Evolutionary conservation across 37 sponge, comb jelly and placozoan species (phyloP), one percentile per base, ranked within the genome.

Genomic region (Beroe ovata): DNA sequence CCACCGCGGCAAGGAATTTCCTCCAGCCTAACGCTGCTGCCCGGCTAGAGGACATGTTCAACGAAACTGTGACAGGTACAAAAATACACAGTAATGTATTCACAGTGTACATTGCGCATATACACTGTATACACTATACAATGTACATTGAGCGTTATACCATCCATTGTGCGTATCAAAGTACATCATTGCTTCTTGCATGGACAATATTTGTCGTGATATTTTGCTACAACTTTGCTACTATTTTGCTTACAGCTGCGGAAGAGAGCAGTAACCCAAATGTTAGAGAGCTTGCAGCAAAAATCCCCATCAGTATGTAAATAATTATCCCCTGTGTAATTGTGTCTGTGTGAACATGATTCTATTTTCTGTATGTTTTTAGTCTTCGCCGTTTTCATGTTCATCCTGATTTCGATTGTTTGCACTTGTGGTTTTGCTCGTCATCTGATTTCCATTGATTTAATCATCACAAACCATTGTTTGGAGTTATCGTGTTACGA

Each of bases 31-130:
- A 77, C 84, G 84, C 54, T 77, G 84, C 54, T 6, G 84, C 84
- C 22, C 84, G 84, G 6, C 84, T 77, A 22, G 84, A 77, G 84
- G 84, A 77, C 84, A 77, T 77, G 84, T 77, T 77, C 54, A 77
- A 77, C 54, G 84, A 77, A 36, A 77, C 26, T 20, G 84, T 77
- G 11, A 77, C 84, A 40, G 84, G 84, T 38, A 47, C n/a, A n/a
- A n/a, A n/a, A n/a, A n/a, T n/a, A n/a, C n/a, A n/a, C n/a, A n/a
- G n/a, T n/a, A n/a, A n/a, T n/a, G n/a, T n/a, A n/a, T n/a, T n/a
- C n/a, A n/a, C n/a, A n/a, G n/a, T n/a, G n/a, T n/a, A n/a, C n/a
- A n/a, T n/a, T n/a, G n/a, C n/a, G n/a, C n/a, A n/a, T n/a, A n/a
- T n/a, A n/a, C n/a, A n/a, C n/a, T n/a, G n/a, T n/a, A n/a, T n/a